Evolutionary conservation across 2,797 vertebrate genomes (phyloP).

Genomic region (Harpagifer antarcticus): DNA sequence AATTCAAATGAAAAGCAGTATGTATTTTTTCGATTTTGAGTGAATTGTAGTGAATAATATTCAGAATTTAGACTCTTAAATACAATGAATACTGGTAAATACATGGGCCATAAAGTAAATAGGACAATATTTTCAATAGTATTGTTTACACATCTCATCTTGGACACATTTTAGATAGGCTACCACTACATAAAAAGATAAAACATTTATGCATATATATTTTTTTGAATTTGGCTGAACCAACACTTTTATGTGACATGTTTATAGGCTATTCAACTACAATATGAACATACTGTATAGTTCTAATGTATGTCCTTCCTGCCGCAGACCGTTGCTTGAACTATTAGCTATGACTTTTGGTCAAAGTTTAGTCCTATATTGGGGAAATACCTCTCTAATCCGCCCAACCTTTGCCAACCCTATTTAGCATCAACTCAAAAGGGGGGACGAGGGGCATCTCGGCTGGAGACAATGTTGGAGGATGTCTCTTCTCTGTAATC

Average conservation of each 20-base stretch:
- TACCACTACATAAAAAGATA: too few species aligned
- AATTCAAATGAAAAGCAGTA: too few species aligned
- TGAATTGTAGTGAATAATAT: background rate
- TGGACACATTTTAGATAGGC: background rate
- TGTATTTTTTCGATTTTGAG: background rate
- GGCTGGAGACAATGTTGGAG: background rate
- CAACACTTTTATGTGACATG: background rate
- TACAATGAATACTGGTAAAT: background rate
- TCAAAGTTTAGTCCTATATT: background rate
- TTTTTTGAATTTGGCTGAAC: too few species aligned
- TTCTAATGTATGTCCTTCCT: background rate
- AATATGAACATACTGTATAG: background rate
- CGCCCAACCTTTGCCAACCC: background rate
- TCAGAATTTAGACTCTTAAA: too few species aligned
- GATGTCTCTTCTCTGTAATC: conserved; percentile 20
- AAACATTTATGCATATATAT: background rate
- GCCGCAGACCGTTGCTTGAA: background rate
- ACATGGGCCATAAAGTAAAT: too few species aligned
- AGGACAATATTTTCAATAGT: background rate
- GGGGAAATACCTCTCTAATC: background rate
- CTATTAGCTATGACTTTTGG: background rate
- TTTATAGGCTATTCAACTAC: background rate
- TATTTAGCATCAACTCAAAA: background rate
- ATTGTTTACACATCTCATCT: background rate
- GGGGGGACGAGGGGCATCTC: background rate